Base-by-base conservation (phyloP, 2,797 vertebrate species). In the Rhinatrema bivittatum region DNA sequence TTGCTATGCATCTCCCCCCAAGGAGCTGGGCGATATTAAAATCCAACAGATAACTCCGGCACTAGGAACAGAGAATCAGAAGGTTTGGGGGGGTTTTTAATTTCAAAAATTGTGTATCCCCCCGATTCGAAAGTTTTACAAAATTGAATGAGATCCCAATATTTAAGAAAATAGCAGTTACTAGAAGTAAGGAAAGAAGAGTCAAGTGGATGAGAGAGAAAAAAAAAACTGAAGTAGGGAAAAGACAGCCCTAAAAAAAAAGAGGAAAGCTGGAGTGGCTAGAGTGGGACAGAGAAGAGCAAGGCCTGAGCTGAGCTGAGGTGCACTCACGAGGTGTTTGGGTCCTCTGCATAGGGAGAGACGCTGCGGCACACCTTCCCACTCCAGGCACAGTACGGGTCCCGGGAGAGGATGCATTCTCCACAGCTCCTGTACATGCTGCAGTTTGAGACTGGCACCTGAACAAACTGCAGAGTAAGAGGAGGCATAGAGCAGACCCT, bases 361-460 rank as follows among this genome's bases (percentile, higher is more conserved):
- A 33, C 0, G 4, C 13, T 65, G 16, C 25, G 68, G 58, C 95
- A 98, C 45, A 71, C 65, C 2, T 60, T 78, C 29, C 69, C 71
- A 3, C 62, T 68, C 95, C 95, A 98, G n/a, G 85, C 91, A 0
- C 94, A 98, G 81, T 94, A 95, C 4, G 94, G 94, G 57, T 98
- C 95, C 53, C 94, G 88, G 4, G 93, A 88, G 25, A 98, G 84
- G 55, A 98, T 50, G 16, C 95, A 98, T 44, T 98, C 93, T 14
- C 91, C 94, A 3, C 95, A 98, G 81, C 80, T 94, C 60, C 46
- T 80, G 53, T 98, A 94, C 46, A 94, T 86, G 58, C 85, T 87
- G 74, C 95, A 98, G 78, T 94, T 97, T 47, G 93, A 89, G 2
- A 95, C 80, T 0, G 91, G 89, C 46, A 97, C 84, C 76, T 93